A percentile compares a stretch with the other conserved stretches of the same genome.
Evolutionary conservation across 2,888 invertebrate species (phyloP).

Genomic region (Sphecodes monilicornis): DNA sequence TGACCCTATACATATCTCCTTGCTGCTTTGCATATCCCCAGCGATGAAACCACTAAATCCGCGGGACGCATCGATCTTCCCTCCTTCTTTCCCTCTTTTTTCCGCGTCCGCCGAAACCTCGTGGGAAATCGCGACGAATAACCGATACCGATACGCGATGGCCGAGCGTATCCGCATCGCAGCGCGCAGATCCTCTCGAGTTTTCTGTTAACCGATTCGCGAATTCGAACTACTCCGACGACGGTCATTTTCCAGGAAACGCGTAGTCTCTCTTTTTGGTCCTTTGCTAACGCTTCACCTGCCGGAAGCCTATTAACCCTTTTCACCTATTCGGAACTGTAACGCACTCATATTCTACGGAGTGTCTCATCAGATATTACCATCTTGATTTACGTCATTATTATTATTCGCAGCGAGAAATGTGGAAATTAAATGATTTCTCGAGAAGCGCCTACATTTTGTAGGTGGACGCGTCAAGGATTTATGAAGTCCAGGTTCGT

Average conservation of each 20-base stretch:
- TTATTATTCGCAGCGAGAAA: too few relatives aligned
- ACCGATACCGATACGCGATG: conserved; percentile 57
- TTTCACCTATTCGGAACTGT: not conserved
- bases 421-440: too few relatives aligned
- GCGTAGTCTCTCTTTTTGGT: too few relatives aligned
- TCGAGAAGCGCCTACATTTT: too few relatives aligned
- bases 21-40: conserved; percentile 74
- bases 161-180: conserved; percentile 53
- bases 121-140: conserved; percentile 72
- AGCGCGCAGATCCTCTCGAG: conserved; percentile 57
- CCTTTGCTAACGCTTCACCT: too few relatives aligned
- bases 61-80: conserved; percentile 68
- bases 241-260: conserved; percentile 24
- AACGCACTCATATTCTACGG: too few relatives aligned
- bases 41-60: conserved; percentile 76
- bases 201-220: conserved; percentile 35
- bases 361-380: too few relatives aligned
- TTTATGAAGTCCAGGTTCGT: too few relatives aligned
- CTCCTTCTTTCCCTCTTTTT: conserved; percentile 22
- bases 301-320: too few relatives aligned
- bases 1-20: conserved; percentile 63
- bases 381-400: too few relatives aligned
- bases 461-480: too few relatives aligned
- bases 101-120: conserved; percentile 44
- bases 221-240: conserved; percentile 1